A percentile compares a stretch with the other conserved stretches of the same genome.
These are phyloP conservation scores for Phocides pigmalion DNA, from an alignment of 1,140 invertebrate species.

Conservation along the genomic window DNA sequence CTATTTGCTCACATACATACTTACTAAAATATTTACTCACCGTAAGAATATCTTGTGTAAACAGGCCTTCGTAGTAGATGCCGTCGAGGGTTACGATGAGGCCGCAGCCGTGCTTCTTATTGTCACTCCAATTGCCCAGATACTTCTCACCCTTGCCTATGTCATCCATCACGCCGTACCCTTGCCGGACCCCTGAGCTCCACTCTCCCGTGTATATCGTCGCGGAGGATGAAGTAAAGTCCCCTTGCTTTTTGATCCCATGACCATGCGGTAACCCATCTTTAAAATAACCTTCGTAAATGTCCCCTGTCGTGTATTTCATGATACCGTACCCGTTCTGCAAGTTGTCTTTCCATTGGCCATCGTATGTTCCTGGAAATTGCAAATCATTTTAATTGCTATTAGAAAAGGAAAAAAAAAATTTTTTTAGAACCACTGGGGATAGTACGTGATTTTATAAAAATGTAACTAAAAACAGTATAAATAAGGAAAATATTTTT, in stretches of 20 bases:
- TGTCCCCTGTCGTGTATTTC: slow-evolving; percentile 87
- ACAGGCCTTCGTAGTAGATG: slow-evolving; percentile 95
- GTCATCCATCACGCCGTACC: slow-evolving; percentile 95
- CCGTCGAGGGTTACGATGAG: slow-evolving; percentile 94
- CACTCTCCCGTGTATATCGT: slow-evolving; percentile 95
- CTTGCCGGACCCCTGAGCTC: slow-evolving; percentile 89
- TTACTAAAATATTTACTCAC: slow-evolving; percentile 77
- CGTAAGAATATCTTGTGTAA: slow-evolving; percentile 90
- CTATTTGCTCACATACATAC: too few species aligned
- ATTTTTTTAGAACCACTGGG: too few species aligned
- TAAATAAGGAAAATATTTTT: too few species aligned
- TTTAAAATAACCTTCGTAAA: slow-evolving; percentile 94
- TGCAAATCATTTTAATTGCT: neutral
- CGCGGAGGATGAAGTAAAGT: slow-evolving; percentile 89
- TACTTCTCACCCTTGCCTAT: slow-evolving; percentile 94
- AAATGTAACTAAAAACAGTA: too few species aligned
- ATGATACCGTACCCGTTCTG: slow-evolving; percentile 92
- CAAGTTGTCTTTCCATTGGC: slow-evolving; percentile 92
- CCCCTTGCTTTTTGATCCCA: slow-evolving; percentile 91
- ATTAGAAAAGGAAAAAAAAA: too few species aligned
- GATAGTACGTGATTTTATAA: too few species aligned
- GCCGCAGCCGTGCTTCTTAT: slow-evolving; percentile 91
- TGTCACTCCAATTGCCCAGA: slow-evolving; percentile 93
- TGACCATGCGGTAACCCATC: slow-evolving; percentile 93
- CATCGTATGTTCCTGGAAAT: slow-evolving; percentile 88